phyloP scores from a whole-genome alignment of 1,140 invertebrate genomes.

The Capitella teleta region DNA sequence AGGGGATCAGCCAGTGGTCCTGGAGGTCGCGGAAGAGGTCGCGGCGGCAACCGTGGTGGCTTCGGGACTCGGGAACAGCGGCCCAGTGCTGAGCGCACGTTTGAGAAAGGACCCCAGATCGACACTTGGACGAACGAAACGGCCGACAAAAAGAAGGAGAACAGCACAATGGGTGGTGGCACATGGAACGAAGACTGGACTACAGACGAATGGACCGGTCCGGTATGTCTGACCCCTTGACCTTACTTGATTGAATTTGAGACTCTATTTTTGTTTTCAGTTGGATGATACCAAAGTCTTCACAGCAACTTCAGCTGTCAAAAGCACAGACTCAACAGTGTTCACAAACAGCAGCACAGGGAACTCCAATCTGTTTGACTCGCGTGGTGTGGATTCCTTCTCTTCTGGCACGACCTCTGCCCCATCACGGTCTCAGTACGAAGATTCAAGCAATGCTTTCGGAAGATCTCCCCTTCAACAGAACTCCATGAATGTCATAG shows the following conservation, averaged over 20 bases:
- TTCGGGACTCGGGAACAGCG: too few relatives aligned
- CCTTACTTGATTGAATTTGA: background rate
- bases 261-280: conserved; percentile 18
- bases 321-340: too few relatives aligned
- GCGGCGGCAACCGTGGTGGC: conserved; percentile 16
- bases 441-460: too few relatives aligned
- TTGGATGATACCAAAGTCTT: conserved; percentile 90
- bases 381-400: too few relatives aligned
- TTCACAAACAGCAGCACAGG: conserved; percentile 1
- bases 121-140: conserved; percentile 55
- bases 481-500: background rate
- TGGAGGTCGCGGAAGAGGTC: conserved; percentile 8
- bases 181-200: conserved; percentile 66
- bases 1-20: too few relatives aligned
- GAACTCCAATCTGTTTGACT: too few relatives aligned
- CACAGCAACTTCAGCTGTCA: conserved; percentile 59
- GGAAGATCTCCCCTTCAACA: background rate
- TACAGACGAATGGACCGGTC: conserved; percentile 82
- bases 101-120: conserved; percentile 38
- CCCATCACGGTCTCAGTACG: background rate
- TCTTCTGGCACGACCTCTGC: background rate
- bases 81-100: background rate
- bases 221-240: conserved; percentile 31
- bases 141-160: conserved; percentile 36
- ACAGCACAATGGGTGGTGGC: conserved; percentile 13